Evolutionary conservation across 2,797 vertebrate species (phyloP).

Genomic region (Gallirallus australis): DNA sequence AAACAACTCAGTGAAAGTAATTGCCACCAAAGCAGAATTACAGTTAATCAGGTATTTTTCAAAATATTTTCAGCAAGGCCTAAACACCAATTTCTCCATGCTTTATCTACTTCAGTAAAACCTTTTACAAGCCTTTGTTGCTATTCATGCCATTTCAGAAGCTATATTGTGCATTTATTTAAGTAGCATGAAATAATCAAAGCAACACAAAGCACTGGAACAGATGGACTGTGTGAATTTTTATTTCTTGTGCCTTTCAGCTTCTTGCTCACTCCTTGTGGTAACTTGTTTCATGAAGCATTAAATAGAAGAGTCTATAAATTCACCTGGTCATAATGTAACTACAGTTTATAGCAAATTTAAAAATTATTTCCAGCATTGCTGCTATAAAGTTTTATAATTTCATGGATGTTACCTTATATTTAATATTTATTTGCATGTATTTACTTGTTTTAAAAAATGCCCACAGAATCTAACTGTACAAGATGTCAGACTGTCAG

Average conservation of each 20-base stretch:
- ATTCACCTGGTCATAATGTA: not conserved
- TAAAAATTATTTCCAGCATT: slow-evolving; percentile 32
- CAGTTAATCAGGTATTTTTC: not conserved
- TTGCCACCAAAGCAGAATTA: not conserved
- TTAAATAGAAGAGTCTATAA: not conserved
- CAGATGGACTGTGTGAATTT: not conserved
- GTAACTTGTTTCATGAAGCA: slow-evolving; percentile 11
- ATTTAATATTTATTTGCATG: slow-evolving; percentile 69
- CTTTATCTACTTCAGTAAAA: not conserved
- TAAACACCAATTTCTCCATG: not conserved
- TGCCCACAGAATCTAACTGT: not conserved
- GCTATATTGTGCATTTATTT: not conserved
- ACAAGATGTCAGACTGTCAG: not conserved
- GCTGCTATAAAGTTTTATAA: slow-evolving; percentile 42
- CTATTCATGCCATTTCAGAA: slow-evolving; percentile 13
- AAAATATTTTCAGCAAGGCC: not conserved
- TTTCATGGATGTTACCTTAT: slow-evolving; percentile 33
- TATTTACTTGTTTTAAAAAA: slow-evolving; percentile 54
- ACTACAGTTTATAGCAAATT: slow-evolving; percentile 3
- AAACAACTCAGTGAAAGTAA: not conserved
- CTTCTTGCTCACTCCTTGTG: slow-evolving; percentile 27
- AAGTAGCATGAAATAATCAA: slow-evolving; percentile 20
- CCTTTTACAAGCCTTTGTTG: not conserved
- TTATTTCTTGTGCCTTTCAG: slow-evolving; percentile 49
- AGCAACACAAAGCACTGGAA: slow-evolving; percentile 54